phyloP scores from a whole-genome alignment of 1,140 invertebrate genomes.

The Brachionus sp. region DNA sequence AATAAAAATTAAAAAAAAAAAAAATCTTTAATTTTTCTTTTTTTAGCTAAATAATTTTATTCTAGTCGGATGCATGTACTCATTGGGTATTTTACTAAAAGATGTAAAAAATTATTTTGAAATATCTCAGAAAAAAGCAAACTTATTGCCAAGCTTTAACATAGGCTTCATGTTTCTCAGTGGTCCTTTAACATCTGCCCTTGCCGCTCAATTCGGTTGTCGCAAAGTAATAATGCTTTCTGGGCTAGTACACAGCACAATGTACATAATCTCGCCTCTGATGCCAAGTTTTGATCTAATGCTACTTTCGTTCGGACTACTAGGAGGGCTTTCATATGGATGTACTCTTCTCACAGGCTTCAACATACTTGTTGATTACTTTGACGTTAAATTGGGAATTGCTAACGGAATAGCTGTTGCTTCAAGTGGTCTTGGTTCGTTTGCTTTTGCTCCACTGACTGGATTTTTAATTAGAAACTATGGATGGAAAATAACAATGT shows the following conservation, averaged over 20 bases:
- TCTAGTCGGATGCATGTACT: conserved; percentile 9
- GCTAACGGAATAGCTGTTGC: conserved; percentile 77
- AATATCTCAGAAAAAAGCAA: neutral
- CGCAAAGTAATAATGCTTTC: conserved; percentile 81
- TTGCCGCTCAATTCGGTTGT: conserved; percentile 80
- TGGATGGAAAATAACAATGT: conserved; percentile 52
- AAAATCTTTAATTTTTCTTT: too few species aligned
- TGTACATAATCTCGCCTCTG: conserved; percentile 76
- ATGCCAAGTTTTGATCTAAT: conserved; percentile 73
- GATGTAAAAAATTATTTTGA: neutral
- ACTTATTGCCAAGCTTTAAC: conserved; percentile 18
- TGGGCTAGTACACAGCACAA: conserved; percentile 69
- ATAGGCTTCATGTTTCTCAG: conserved; percentile 45
- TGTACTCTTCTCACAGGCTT: conserved; percentile 63
- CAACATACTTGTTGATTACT: conserved; percentile 84
- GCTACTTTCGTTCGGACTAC: conserved; percentile 76
- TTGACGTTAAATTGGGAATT: conserved; percentile 80
- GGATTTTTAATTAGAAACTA: conserved; percentile 51
- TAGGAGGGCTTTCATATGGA: conserved; percentile 67
- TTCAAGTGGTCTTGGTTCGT: conserved; percentile 55
- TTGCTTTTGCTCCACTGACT: conserved; percentile 54
- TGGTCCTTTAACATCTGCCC: conserved; percentile 85
- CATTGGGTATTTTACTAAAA: conserved; percentile 18
- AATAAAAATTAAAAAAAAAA: neutral
- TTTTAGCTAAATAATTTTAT: conserved; percentile 21